Evolutionary conservation across 2,888 invertebrate genomes (phyloP), one percentile per base, ranked within the genome.

Genomic region (Mythimna vitellina): DNA sequence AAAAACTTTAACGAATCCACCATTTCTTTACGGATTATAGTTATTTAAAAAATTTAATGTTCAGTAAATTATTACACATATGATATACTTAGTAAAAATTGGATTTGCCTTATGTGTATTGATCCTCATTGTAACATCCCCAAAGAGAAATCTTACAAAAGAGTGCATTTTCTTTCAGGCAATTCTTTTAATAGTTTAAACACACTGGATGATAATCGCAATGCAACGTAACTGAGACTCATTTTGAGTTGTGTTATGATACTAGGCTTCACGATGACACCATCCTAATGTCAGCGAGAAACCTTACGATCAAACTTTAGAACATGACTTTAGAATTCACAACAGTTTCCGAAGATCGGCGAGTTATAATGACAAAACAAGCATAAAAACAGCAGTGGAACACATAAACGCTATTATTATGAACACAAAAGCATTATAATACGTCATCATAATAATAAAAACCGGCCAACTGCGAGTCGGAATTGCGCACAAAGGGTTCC

Each of bases 381-480:
- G 62, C 62, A 62, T 84, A 67, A 76, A 75, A 76, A 57, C 58
- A 82, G 57, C 65, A 60, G 62, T 69, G 71, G 63, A 73, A 73
- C 73, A 64, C 76, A 65, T 80, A 76, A 84, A 73, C 78, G 66
- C 60, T 67, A 35, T 71, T 84, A 78, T 68, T 67, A 66, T 67
- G 57, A 81, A 65, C 63, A 73, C 58, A 60, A 9, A 49, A 70
- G 56, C 54, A 73, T 64, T 61, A 67, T 68, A 78, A 71, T 73
- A 77, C 67, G 64, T 80, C 79, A 81, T 79, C 71, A 86, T 84
- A 81, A 86, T 86, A 84, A 84, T 81, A 86, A 88, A 89, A 35
- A 35, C 8, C 9, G 35, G 35, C 35, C 35, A 35, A 35, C 9
- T 35, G 35, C 35, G 9, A 35, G 35, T 35, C 8, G 35, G 35